Percentiles rank a stretch among this genome's conserved stretches.
phyloP scores from a whole-genome alignment of 2,888 invertebrate species.

The Asteroscopus sphinx region DNA sequence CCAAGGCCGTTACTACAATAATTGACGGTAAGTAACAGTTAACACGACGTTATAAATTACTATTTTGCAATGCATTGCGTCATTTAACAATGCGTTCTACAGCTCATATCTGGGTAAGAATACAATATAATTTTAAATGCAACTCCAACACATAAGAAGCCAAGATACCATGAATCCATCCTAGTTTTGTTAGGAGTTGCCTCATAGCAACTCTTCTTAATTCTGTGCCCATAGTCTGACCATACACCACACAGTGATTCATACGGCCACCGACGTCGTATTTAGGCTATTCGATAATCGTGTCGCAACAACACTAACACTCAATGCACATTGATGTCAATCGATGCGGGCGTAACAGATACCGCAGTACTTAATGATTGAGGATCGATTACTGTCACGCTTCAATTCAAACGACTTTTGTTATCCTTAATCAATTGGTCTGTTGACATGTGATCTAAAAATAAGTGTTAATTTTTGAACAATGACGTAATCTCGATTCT shows the following conservation, averaged over 20 bases:
- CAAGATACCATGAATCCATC: background rate
- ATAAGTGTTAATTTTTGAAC: constrained; percentile 23
- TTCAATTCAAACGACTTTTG: constrained; percentile 54
- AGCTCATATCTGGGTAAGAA: constrained; percentile 1
- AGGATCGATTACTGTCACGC: constrained; percentile 64
- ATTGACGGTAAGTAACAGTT: too few relatives aligned
- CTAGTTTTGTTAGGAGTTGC: constrained; percentile 6
- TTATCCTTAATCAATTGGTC: constrained; percentile 51
- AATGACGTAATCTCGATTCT: constrained; percentile 11
- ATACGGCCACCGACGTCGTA: constrained; percentile 69
- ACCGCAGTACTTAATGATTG: constrained; percentile 62
- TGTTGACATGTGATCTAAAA: constrained; percentile 34
- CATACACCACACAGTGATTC: constrained; percentile 58
- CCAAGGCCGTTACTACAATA: constrained; percentile 40
- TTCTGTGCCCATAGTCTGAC: constrained; percentile 18
- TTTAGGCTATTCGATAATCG: constrained; percentile 74
- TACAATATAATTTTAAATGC: constrained; percentile 6
- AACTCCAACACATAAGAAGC: background rate
- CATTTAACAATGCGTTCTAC: constrained; percentile 8
- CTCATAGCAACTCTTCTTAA: constrained; percentile 6
- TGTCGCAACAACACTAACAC: constrained; percentile 70
- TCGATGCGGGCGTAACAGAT: constrained; percentile 73
- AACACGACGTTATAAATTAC: constrained; percentile 30
- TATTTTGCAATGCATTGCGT: constrained; percentile 35
- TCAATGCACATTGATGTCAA: constrained; percentile 71